phyloP scores from a whole-genome alignment of 2,113 vertebrate species.

The Pan paniscus region DNA sequence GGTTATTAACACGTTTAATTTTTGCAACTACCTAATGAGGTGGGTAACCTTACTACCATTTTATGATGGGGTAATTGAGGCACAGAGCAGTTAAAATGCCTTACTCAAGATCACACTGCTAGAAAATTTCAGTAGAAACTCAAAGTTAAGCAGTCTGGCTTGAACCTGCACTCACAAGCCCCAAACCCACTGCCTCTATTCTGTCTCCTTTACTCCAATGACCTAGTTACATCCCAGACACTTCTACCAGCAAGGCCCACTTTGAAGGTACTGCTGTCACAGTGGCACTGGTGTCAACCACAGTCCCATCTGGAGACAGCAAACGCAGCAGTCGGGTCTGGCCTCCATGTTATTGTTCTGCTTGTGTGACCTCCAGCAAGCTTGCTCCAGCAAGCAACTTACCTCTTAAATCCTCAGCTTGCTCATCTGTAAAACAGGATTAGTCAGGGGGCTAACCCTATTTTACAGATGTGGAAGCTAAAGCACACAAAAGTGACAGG shows the following conservation, averaged over 20 bases:
- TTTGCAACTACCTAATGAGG: not conserved
- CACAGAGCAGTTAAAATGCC: not conserved
- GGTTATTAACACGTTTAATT: not conserved
- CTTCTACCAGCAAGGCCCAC: not conserved
- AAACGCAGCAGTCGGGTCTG: not conserved
- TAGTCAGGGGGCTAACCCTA: not conserved
- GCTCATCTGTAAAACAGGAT: not conserved
- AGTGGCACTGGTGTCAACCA: accelerated
- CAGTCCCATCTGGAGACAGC: not conserved
- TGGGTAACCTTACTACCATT: not conserved
- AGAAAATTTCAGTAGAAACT: not conserved
- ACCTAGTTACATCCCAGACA: not conserved
- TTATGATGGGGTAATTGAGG: not conserved
- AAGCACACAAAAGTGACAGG: not conserved
- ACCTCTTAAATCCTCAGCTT: not conserved
- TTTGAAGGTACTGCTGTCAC: accelerated
- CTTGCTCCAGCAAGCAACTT: not conserved
- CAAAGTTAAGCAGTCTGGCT: not conserved
- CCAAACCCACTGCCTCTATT: not conserved
- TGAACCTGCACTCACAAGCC: not conserved
- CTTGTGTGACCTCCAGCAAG: not conserved
- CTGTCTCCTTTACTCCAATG: not conserved
- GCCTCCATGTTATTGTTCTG: accelerated
- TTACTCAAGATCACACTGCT: not conserved
- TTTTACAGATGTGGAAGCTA: not conserved